Conservation (phyloP, 2,797 vertebrate species). For the Setipinna tenuifilis region DNA sequence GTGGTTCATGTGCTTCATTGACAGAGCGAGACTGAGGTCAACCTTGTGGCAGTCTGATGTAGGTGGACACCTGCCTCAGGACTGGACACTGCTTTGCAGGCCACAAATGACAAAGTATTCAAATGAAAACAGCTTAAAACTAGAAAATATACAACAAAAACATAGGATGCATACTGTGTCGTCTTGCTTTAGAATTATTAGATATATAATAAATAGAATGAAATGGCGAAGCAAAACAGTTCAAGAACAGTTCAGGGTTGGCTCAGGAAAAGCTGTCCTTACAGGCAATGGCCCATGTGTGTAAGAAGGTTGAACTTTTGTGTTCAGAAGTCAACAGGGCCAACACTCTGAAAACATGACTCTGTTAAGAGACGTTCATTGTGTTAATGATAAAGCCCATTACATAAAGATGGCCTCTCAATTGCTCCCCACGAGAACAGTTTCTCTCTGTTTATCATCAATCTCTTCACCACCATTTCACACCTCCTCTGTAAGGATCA, state of each 20-base stretch:
- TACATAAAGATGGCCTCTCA: slow-evolving; percentile 59
- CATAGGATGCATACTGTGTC: slow-evolving; percentile 54
- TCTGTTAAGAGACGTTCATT: slow-evolving; percentile 48
- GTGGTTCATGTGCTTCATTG: not conserved
- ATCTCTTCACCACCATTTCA: slow-evolving; percentile 22
- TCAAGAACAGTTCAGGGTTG: slow-evolving; percentile 41
- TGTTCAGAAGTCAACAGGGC: slow-evolving; percentile 47
- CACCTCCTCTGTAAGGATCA: not conserved
- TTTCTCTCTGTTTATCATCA: slow-evolving; percentile 68
- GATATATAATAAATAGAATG: slow-evolving; percentile 11
- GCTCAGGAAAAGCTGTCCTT: not conserved
- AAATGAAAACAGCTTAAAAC: slow-evolving; percentile 61
- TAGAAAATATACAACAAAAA: slow-evolving; percentile 65
- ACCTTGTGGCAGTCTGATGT: slow-evolving; percentile 43
- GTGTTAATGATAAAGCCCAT: slow-evolving; percentile 72
- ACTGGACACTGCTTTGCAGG: slow-evolving; percentile 54
- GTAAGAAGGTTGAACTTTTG: slow-evolving; percentile 57
- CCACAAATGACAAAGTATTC: slow-evolving; percentile 57
- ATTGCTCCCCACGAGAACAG: slow-evolving; percentile 55
- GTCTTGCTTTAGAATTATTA: slow-evolving; percentile 50
- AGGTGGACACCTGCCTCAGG: slow-evolving; percentile 60
- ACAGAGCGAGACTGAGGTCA: not conserved
- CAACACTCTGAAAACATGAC: slow-evolving; percentile 44
- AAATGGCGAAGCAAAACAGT: slow-evolving; percentile 48
- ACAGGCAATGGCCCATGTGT: not conserved